Evolutionary conservation across 2,888 invertebrate genomes (phyloP), one percentile per base, ranked within the genome.

Genomic region (Drosophila pseudotakahashii): DNA sequence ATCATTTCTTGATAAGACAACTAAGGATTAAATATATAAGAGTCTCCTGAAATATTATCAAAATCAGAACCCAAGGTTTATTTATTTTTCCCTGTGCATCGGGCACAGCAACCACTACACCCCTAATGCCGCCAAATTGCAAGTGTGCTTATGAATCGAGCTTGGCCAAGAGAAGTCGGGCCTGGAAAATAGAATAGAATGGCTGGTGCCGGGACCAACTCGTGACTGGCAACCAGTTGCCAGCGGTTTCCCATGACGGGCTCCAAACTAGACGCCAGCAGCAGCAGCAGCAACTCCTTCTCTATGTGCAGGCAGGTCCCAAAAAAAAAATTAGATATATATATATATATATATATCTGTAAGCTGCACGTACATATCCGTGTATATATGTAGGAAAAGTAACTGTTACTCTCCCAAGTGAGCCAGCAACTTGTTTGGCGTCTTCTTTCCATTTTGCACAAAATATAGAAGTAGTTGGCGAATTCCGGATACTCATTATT

Each of bases 321-420:
- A 34, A 85, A 77, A 73, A 77, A 73, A 81, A 60, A 34, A 13
- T 42, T 16, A 69, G 16, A 47, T 11, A 42, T 51, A 61, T 61
- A 73, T 32, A 50, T 26, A 61, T 61, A 73, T 32, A 50, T 26
- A n/a, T n/a, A n/a, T n/a, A 19, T 53, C 34, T 42, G 51, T 55
- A 60, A 41, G 26, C 47, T 59, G 23, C 37, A 42, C 50, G 44
- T 75, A 62, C 14, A 64, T 64, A 64, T 64, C 36, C 64, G 64
- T 44, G 50, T 63, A 39, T 66, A 41, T 61, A 50, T 54, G 53
- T 45, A 55, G 75, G 61, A 85, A 85, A 82, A 88, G 86, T 82
- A 82, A 82, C 82, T 82, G 82, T 85, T 82, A 79, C 83, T 88
- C 83, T 84, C 58, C 85, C 66, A 55, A 73, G 78, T 51, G 64